phyloP scores from a whole-genome alignment of 2,797 vertebrate species.

The Myoxocephalus aenaeus region DNA sequence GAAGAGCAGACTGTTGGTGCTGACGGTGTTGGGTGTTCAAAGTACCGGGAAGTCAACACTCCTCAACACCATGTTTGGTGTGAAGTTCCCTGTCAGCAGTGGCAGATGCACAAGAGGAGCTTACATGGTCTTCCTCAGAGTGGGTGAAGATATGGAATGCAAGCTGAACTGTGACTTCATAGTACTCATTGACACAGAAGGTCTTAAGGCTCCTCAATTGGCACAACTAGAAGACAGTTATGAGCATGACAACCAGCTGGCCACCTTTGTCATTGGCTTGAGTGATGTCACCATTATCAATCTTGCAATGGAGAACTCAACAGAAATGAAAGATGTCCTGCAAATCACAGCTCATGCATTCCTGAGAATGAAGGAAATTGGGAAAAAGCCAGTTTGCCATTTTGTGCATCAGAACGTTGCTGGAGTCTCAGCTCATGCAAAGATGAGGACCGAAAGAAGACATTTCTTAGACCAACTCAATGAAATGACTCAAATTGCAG shows the following conservation, averaged over 20 bases:
- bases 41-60: slow-evolving; percentile 78
- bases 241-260: slow-evolving; percentile 75
- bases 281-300: slow-evolving; percentile 77
- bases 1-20: slow-evolving; percentile 74
- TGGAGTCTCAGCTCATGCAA: slow-evolving; percentile 65
- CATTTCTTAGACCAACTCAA: slow-evolving; percentile 67
- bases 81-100: slow-evolving; percentile 83
- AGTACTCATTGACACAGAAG: slow-evolving; percentile 77
- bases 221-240: slow-evolving; percentile 60
- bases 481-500: slow-evolving; percentile 71
- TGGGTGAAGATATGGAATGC: slow-evolving; percentile 49
- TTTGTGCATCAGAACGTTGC: slow-evolving; percentile 79
- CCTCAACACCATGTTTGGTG: slow-evolving; percentile 80
- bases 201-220: slow-evolving; percentile 62
- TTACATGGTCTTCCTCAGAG: slow-evolving; percentile 68
- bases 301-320: slow-evolving; percentile 70
- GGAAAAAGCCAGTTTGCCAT: slow-evolving; percentile 70
- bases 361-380: slow-evolving; percentile 70
- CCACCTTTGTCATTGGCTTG: slow-evolving; percentile 77
- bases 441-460: slow-evolving; percentile 50
- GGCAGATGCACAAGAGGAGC: slow-evolving; percentile 76
- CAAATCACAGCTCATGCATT: slow-evolving; percentile 77
- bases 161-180: slow-evolving; percentile 62
- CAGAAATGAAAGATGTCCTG: slow-evolving; percentile 72
- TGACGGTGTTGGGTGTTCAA: slow-evolving; percentile 81